Conservation (phyloP, 2,113 vertebrate species). For the Panthera uncia region DNA sequence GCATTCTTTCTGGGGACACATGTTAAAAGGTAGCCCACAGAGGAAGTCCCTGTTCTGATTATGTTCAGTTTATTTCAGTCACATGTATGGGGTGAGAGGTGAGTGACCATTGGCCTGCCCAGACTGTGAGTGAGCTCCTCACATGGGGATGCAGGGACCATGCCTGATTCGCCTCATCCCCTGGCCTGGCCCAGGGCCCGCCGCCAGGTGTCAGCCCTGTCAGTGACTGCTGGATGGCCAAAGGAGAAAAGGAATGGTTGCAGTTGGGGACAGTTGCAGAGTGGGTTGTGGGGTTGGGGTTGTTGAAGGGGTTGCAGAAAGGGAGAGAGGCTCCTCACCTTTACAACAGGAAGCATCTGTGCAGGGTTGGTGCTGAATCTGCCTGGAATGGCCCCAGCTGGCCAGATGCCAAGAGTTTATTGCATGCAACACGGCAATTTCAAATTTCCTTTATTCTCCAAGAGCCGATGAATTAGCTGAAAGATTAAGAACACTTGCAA, state of each 20-base stretch:
- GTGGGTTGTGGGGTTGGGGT: rapidly evolving
- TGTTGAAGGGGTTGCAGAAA: background rate
- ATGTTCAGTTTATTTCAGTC: background rate
- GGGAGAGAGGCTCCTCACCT: background rate
- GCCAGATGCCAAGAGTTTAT: slow-evolving; percentile 47
- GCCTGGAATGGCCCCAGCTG: background rate
- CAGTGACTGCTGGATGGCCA: rapidly evolving
- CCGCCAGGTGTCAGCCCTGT: background rate
- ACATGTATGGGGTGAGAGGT: background rate
- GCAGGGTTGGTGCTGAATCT: background rate
- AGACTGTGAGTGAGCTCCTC: background rate
- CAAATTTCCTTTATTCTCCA: slow-evolving; percentile 64
- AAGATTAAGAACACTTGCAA: slow-evolving; percentile 67
- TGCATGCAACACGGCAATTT: slow-evolving; percentile 21
- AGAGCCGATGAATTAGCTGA: slow-evolving; percentile 57
- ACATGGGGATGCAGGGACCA: rapidly evolving
- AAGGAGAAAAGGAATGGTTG: background rate
- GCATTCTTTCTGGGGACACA: background rate
- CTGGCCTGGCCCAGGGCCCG: background rate
- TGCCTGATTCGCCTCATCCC: background rate
- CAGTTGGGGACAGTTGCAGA: background rate
- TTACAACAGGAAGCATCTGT: background rate
- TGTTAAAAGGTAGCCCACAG: background rate
- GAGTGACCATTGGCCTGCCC: background rate
- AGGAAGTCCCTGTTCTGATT: background rate